phyloP scores from a whole-genome alignment of 2,888 invertebrate species.

The Cacoxenus indagator region DNA sequence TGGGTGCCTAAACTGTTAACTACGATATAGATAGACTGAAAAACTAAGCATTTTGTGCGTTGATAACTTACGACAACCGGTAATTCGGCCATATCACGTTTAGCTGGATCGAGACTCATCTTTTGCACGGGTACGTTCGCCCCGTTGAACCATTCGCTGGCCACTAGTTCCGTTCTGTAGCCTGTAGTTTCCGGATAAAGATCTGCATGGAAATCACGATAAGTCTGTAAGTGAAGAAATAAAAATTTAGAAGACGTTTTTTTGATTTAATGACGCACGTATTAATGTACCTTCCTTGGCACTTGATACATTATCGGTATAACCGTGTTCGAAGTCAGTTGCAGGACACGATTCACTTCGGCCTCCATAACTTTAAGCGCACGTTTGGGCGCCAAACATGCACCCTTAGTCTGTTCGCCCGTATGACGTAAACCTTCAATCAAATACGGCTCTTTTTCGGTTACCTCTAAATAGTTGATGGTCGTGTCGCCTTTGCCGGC shows the following conservation, averaged over 20 bases:
- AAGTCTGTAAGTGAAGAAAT: conserved; percentile 75
- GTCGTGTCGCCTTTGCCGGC: conserved; percentile 96
- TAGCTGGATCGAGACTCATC: conserved; percentile 87
- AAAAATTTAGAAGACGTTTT: background rate
- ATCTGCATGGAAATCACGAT: conserved; percentile 94
- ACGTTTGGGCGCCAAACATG: conserved; percentile 91
- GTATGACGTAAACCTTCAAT: conserved; percentile 90
- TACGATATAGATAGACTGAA: too few relatives aligned
- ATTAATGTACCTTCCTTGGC: conserved; percentile 82
- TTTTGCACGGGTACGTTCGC: conserved; percentile 82
- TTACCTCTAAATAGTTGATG: conserved; percentile 90
- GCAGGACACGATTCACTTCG: conserved; percentile 92
- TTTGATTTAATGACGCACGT: background rate
- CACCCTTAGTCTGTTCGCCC: conserved; percentile 96
- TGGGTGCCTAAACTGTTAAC: too few relatives aligned
- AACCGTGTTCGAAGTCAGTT: conserved; percentile 87
- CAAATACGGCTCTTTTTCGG: conserved; percentile 89
- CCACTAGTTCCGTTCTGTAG: conserved; percentile 82
- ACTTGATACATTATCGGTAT: conserved; percentile 96
- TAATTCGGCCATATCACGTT: conserved; percentile 76
- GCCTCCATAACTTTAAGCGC: conserved; percentile 97
- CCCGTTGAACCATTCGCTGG: conserved; percentile 86
- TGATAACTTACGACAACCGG: conserved; percentile 74
- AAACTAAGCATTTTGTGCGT: too few relatives aligned
- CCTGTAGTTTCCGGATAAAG: conserved; percentile 93